These are phyloP conservation scores for Hipposideros armiger DNA, from an alignment of 2,113 vertebrate species.

Conservation along the genomic window DNA sequence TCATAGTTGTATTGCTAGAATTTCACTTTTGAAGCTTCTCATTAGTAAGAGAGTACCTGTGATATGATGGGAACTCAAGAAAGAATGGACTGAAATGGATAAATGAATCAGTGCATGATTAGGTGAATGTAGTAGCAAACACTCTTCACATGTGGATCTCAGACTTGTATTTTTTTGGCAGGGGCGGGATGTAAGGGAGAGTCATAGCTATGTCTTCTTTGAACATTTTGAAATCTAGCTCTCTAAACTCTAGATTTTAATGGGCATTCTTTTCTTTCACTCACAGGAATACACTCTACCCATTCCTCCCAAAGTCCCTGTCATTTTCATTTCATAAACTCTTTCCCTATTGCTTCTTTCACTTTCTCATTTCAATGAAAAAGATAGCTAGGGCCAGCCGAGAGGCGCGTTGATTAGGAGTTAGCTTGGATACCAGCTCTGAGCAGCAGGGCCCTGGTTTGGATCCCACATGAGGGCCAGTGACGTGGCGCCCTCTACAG, in stretches of 20 bases:
- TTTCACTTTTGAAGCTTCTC: constrained; percentile 42
- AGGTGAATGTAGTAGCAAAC: not conserved
- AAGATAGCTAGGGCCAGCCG: not conserved
- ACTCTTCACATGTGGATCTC: not conserved
- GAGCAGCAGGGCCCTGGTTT: too few species aligned
- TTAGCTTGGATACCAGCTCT: too few species aligned
- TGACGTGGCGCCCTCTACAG: too few species aligned
- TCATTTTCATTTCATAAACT: not conserved
- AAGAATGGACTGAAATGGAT: not conserved
- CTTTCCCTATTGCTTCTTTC: not conserved
- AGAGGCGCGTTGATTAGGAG: too few species aligned
- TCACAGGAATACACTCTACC: not conserved
- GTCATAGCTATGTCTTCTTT: not conserved
- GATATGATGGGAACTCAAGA: not conserved
- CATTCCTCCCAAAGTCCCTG: not conserved
- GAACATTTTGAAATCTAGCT: constrained; percentile 1
- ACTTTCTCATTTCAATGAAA: constrained; percentile 12
- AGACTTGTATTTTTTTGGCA: not conserved
- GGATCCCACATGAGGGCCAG: too few species aligned
- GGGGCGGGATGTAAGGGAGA: too few species aligned
- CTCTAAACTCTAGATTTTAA: not conserved
- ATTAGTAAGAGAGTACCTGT: not conserved
- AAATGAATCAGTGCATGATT: too few species aligned
- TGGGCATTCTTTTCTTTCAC: not conserved
- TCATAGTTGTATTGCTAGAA: not conserved